Percentiles rank a stretch among this genome's conserved stretches.
Conservation (phyloP, 2,113 vertebrate genomes). For the Nothocercus nigrocapillus region DNA sequence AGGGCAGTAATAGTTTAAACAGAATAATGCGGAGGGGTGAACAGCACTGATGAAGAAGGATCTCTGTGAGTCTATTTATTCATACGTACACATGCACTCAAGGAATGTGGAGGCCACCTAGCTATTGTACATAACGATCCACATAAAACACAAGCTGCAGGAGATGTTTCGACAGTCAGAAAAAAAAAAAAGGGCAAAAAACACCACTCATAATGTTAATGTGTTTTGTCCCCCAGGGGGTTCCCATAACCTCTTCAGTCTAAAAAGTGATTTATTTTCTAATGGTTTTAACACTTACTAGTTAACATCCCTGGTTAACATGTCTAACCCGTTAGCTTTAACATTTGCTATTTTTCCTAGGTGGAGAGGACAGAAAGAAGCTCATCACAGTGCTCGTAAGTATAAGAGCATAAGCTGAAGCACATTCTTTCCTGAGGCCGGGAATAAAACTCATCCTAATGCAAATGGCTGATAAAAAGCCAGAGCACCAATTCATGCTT, state of each 20-base stretch:
- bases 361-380: constrained; percentile 1
- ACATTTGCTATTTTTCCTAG: constrained; percentile 8
- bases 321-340: neutral
- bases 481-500: constrained; percentile 34
- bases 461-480: constrained; percentile 60
- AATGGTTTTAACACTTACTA: neutral
- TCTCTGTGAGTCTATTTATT: neutral
- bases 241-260: neutral
- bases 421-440: constrained; percentile 41
- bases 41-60: neutral
- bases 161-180: neutral
- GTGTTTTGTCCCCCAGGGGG: neutral
- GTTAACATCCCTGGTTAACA: neutral
- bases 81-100: neutral
- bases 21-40: neutral
- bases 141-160: constrained; percentile 8
- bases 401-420: neutral
- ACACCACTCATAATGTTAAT: neutral
- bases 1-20: constrained; percentile 20
- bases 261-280: neutral
- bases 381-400: neutral
- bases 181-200: neutral
- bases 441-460: constrained; percentile 48
- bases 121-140: neutral
- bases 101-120: neutral